These are phyloP conservation scores for Pterobdella sp. DNA, from an alignment of 2,888 invertebrate genomes.

Conservation along the genomic window DNA sequence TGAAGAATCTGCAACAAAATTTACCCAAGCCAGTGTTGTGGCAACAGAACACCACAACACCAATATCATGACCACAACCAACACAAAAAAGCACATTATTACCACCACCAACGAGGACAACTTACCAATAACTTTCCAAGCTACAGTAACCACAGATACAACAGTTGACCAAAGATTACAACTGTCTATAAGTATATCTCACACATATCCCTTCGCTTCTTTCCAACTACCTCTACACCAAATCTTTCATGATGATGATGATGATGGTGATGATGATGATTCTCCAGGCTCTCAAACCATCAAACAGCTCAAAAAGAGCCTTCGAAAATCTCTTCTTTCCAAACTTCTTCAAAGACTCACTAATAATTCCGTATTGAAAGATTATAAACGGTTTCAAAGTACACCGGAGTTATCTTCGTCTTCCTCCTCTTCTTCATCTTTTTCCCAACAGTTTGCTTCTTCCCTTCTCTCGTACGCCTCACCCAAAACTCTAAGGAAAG, in stretches of 20 bases:
- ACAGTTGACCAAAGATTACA: constrained; percentile 18
- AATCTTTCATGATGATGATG: constrained; percentile 17
- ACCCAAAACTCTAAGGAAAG: no score
- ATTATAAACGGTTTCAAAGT: constrained; percentile 12
- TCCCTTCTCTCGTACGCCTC: background rate
- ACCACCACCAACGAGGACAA: no score
- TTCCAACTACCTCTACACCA: constrained; percentile 21
- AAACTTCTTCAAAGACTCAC: constrained; percentile 24
- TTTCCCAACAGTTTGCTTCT: background rate
- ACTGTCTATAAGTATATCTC: constrained; percentile 27
- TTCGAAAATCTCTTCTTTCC: constrained; percentile 18
- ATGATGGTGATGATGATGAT: constrained; percentile 23
- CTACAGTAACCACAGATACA: background rate
- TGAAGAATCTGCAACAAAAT: no score
- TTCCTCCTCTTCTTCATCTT: background rate
- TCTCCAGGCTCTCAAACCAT: background rate
- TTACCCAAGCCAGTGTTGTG: no score
- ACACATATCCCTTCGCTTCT: background rate
- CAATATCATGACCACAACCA: no score
- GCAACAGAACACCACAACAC: no score
- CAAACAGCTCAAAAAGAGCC: constrained; percentile 7
- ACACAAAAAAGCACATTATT: no score
- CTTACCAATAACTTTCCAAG: no score
- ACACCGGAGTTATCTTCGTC: background rate
- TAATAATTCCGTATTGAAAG: background rate